Evolutionary conservation across 2,888 invertebrate genomes (phyloP), one percentile per base, ranked within the genome.

Genomic region (Pristionchus arcanus): DNA sequence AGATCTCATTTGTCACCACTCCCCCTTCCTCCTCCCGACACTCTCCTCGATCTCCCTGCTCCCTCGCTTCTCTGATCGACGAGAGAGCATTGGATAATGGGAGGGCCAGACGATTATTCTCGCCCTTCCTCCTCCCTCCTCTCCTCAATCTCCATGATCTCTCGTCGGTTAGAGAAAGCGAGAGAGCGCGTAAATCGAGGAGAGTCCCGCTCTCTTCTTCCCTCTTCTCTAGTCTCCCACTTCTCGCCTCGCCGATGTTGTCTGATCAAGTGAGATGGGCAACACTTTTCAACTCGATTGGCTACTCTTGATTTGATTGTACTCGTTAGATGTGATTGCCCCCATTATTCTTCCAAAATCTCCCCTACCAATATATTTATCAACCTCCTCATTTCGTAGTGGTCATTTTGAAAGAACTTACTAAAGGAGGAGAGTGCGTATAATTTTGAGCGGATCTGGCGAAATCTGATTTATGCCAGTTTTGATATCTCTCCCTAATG

Each of bases 201-300:
- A 63, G 63, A n/a, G 9, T 21, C 1, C 5, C 0, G 1, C 42
- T 49, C 42, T 13, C 9, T 9, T 49, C 42, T 49, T 9, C 42
- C 13, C 15, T 34, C 42, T 19, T 77, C 77, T 42, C 42, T 19
- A 34, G 28, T 55, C 63, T 28, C 59, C 1, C 25, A 19, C 81
- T 31, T 19, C 13, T 19, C 42, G 1, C 31, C 42, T 11, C 11
- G 42, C 42, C 42, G 42, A 49, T 49, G 28, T 28, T 85, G 42
- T 83, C 42, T 31, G 28, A 55, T 85, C 63, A 59, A 85, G 63
- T 55, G 55, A 19, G 31, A 34, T 85, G 25, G 25, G n/a, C 63
- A 21, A 25, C 55, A 59, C 59, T 55, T 85, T 85, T 85, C 49
- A 77, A 49, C 49, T 49, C 85, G 2, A 85, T 63, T 15, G 53